Evolutionary conservation across 2,797 vertebrate species (phyloP), one percentile per base, ranked within the genome.

Genomic region (Xenops minutus): DNA sequence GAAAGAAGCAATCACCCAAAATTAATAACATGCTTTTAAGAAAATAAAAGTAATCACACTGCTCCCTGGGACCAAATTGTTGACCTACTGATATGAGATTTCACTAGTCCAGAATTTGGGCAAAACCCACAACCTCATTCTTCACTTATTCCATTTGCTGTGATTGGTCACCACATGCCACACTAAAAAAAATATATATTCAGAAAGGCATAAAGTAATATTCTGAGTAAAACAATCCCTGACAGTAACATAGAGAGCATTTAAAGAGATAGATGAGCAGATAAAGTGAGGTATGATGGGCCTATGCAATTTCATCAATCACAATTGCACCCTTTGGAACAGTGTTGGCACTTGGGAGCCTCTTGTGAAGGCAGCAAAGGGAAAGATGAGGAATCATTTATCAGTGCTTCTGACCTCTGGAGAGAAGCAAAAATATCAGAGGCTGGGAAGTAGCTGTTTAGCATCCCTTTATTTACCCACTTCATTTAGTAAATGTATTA

Each of bases 401-500:
- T 89, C 89, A 39, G 55, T 14, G 55, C 46, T 67, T 72, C 82
- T 96, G 96, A 98, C 96, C 97, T 85, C 93, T 1, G 7, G 93
- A 90, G 96, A 95, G 88, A 94, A 96, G 81, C 80, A 94, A 91
- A 97, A 88, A 94, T 95, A 96, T 96, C 91, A 55, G 91, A 94
- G 94, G 89, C 97, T 89, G 85, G 61, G 48, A 95, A 97, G 95
- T 80, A 93, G 97, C 94, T 95, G 95, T 93, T 97, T 90, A 95
- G 83, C 94, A 96, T 96, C 94, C 85, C 89, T 92, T 97, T 98
- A 97, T 97, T 97, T 96, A 96, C 96, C 71, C 97, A 97, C 95
- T 94, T 97, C 97, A 96, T 97, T 97, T 96, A 96, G 96, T 91
- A 96, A 97, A 97, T 91, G 95, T 98, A 97, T 97, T 98, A 98